Conservation (phyloP, 2,797 vertebrate genomes). For the Forpus xanthops region DNA sequence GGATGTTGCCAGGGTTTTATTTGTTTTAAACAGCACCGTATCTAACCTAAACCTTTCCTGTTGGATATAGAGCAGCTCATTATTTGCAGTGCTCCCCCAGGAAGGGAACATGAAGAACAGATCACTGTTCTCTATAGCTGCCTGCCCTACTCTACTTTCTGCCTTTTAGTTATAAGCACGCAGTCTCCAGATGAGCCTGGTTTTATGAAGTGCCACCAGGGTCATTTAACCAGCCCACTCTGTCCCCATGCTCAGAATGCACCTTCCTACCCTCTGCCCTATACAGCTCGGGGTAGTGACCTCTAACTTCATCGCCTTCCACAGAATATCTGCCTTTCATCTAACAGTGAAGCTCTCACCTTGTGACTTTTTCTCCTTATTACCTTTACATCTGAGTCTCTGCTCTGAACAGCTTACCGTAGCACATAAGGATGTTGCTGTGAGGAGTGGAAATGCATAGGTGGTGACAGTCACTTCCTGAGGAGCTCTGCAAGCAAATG, state of each 20-base stretch:
- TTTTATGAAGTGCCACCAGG: background rate
- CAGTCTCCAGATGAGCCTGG: background rate
- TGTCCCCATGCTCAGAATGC: background rate
- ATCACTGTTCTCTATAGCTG: background rate
- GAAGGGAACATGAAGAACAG: background rate
- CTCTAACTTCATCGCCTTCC: background rate
- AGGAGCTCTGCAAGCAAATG: background rate
- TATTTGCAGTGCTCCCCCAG: background rate
- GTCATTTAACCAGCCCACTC: background rate
- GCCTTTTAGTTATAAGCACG: background rate
- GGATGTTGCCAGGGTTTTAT: background rate
- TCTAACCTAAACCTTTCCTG: background rate
- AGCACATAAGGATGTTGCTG: background rate
- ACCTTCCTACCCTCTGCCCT: background rate
- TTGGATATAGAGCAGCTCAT: background rate
- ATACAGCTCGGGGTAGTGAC: background rate
- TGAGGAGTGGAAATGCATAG: background rate
- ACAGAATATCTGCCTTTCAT: background rate
- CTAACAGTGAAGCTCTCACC: background rate
- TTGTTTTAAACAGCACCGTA: background rate
- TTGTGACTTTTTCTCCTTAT: no score
- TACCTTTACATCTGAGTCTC: background rate
- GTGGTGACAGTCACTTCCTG: background rate
- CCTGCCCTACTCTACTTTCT: background rate
- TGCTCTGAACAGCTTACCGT: background rate